Base-by-base conservation (phyloP, 2,797 vertebrate species). In the Sylvia borin region DNA sequence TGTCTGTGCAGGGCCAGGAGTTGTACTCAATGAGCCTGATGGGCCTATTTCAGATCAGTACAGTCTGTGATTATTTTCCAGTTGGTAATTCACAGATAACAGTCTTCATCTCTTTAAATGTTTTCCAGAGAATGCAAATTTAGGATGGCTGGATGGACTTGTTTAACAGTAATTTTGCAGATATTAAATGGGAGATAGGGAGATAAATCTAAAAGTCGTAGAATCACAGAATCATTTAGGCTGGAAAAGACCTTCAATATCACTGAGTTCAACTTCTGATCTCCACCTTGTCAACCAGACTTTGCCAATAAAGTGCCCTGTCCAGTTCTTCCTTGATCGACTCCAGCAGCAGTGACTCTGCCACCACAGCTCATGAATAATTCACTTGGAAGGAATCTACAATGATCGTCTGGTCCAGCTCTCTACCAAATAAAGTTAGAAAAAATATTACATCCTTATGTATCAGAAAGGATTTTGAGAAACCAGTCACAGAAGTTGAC, bases 321-420 rank as follows among this genome's bases (percentile, higher is more conserved):
- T 48, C 12, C 54, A 42, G 5, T 6, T 21, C 11, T 42, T n/a
- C 34, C 40, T 75, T 43, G 16, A 20, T 24, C 26, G 25, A 10
- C 18, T 29, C 34, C 64, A 48, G 26, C 13, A 16, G 4, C 19
- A 31, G 42, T 53, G 26, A 32, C 34, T 53, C 29, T 51, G 20
- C 34, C 21, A 26, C 34, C 1, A 1, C 0, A n/a, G 7, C 4
- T 48, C 10, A 1, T 8, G 21, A 36, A 55, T 1, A 48, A 2
- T 3, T 68, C 9, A 7, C 5, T 14, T 60, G 29, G 40, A 54
- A 62, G 34, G 7, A 13, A 27, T 13, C 5, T 48, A 3, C 51
- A 61, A 5, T 0, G 7, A 45, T 27, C 20, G 16, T 5, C 29
- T 50, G 26, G 18, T 18, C 19, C 57, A 66, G 5, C 34, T 74